phyloP scores from a whole-genome alignment of 1,140 invertebrate genomes.

The Archivesica marissinica region DNA sequence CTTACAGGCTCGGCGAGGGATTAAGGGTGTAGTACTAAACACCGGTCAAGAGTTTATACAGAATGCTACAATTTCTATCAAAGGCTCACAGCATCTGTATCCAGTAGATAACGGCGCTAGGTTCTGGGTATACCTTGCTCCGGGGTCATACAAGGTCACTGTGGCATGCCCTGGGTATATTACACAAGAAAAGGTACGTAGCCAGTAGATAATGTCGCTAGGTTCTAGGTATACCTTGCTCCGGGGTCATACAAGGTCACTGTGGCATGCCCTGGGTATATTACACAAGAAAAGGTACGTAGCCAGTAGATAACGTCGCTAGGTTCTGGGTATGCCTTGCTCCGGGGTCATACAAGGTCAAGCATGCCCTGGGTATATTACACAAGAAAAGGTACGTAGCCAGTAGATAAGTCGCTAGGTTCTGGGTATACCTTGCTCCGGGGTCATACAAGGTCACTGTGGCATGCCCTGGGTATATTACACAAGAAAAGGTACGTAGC shows the following conservation, averaged over 20 bases:
- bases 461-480: too few relatives aligned
- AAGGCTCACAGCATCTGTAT: conserved; percentile 76
- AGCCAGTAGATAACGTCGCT: background rate
- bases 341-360: too few relatives aligned
- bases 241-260: conserved; percentile 91
- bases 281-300: conserved; percentile 32
- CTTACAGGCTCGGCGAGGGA: conserved; percentile 89
- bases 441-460: too few relatives aligned
- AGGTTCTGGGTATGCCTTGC: too few relatives aligned
- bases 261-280: conserved; percentile 54
- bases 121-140: conserved; percentile 95
- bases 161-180: conserved; percentile 55
- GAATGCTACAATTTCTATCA: conserved; percentile 90
- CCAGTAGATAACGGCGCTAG: conserved; percentile 87
- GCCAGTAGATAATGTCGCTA: conserved; percentile 86
- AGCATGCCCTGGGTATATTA: too few relatives aligned
- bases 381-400: too few relatives aligned
- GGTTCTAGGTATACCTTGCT: conserved; percentile 95
- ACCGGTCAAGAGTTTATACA: conserved; percentile 89
- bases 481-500: too few relatives aligned
- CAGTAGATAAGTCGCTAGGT: too few relatives aligned
- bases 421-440: too few relatives aligned
- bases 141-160: conserved; percentile 89
- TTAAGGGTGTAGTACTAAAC: conserved; percentile 93
- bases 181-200: conserved; percentile 32